Base-by-base conservation (phyloP, 2,113 vertebrate species). In the Australoheros scitulus region DNA sequence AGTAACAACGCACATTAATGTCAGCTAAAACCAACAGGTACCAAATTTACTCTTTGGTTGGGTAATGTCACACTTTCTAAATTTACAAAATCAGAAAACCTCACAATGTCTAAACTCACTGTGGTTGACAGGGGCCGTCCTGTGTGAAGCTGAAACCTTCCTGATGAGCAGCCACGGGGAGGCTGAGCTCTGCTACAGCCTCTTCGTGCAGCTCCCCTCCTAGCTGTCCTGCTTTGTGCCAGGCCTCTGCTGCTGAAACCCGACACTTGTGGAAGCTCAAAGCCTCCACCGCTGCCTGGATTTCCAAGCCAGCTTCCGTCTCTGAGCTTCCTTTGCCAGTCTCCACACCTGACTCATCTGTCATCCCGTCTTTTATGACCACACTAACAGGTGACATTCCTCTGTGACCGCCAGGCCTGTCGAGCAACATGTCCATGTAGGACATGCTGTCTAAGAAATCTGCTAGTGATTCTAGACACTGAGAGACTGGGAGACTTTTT, bases 391-490 rank as follows among this genome's bases (percentile, higher is more conserved):
- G 24, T 1, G 96, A 92, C 55, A 82, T 74, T 32, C 64, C 87
- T 72, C 68, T 92, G 92, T n/a, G 85, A 88, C 76, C 22, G 43
- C 88, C 91, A 15, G 94, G 90, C 24, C 93, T 92, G 2, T 84
- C 83, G 14, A 97, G 84, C 57, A 93, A 95, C 14, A 95, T 96
- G 90, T 99, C 98, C 88, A 97, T 83, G 83, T 95, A 97, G 36
- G 98, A 99, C 96, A 98, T 96, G 81, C 96, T 92, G 64, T 99
- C 97, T 63, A 97, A 91, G 92, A 98, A 98, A 77, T 98, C 97
- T 17, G 95, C 92, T 75, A 99, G 78, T 14, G 97, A 96, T 79
- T 92, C 91, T 26, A 99, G 93, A 92, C 97, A 97, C 50, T 90
- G 93, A 43, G 91, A 96, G 24, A 95, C 94, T 2, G 96, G 94